Percentiles rank a stretch among this genome's conserved stretches.
These are phyloP conservation scores for Sarcophaga subvicina DNA, from an alignment of 2,888 invertebrate genomes.

Conservation along the genomic window DNA sequence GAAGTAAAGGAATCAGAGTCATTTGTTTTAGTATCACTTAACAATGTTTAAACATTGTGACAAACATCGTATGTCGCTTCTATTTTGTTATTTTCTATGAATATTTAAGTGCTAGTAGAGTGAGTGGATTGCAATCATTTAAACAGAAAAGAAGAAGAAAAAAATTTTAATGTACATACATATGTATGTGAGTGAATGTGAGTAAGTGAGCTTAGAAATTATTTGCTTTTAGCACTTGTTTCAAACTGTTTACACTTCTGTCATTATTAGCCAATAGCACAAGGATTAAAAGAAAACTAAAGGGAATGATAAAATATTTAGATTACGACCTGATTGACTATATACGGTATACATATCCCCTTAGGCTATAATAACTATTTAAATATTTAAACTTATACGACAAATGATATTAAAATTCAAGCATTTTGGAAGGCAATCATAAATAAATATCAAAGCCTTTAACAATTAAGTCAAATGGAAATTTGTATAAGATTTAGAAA, in stretches of 20 bases:
- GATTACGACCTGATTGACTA: neutral
- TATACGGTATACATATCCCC: no score
- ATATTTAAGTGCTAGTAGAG: conserved; percentile 32
- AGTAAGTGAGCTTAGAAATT: conserved; percentile 25
- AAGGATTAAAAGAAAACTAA: neutral
- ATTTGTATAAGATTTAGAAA: no score
- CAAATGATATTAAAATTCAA: no score
- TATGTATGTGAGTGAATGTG: neutral
- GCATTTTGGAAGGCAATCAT: no score
- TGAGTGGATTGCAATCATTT: conserved; percentile 45
- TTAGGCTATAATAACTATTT: conserved; percentile 18
- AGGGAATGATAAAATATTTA: neutral
- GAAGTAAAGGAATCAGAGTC: neutral
- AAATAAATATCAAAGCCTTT: no score
- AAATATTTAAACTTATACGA: neutral
- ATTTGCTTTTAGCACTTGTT: conserved; percentile 46
- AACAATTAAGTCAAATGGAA: no score
- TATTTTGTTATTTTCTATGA: conserved; percentile 52
- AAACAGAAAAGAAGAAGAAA: neutral
- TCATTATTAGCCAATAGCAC: neutral
- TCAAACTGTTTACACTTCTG: conserved; percentile 28
- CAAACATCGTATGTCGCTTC: conserved; percentile 43
- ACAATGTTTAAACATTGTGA: conserved; percentile 23
- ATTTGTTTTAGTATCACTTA: neutral
- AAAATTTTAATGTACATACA: neutral